Percentiles rank a stretch among this genome's conserved stretches.
These are phyloP conservation scores for Gymnopithys bicolor DNA, from an alignment of 2,797 vertebrate species.

Conservation along the genomic window DNA sequence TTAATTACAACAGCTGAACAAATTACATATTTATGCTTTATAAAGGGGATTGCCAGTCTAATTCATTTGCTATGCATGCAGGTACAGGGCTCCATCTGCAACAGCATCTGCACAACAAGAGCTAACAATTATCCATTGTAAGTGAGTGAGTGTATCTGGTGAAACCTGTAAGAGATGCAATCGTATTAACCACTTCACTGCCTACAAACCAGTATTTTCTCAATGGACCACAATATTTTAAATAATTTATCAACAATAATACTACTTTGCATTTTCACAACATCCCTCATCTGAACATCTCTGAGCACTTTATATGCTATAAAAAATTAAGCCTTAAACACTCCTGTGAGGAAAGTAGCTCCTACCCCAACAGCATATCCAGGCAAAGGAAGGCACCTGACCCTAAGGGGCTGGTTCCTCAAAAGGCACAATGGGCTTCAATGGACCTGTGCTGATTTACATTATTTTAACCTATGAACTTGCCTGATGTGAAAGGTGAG, in stretches of 20 bases:
- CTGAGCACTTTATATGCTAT: constrained; percentile 69
- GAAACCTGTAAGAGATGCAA: constrained; percentile 82
- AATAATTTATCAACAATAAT: constrained; percentile 76
- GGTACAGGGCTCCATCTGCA: constrained; percentile 96
- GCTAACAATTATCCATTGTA: constrained; percentile 88
- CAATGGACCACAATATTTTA: constrained; percentile 76
- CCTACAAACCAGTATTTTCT: constrained; percentile 75
- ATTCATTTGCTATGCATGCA: constrained; percentile 95
- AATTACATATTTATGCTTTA: constrained; percentile 99
- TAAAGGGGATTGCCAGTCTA: constrained; percentile 89
- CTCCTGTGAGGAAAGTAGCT: constrained; percentile 53
- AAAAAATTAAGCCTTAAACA: constrained; percentile 71
- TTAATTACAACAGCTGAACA: constrained; percentile 99
- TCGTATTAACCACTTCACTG: constrained; percentile 79
- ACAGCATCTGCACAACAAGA: constrained; percentile 93
- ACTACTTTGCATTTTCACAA: constrained; percentile 73
- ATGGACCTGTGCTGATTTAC: background rate
- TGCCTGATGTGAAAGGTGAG: constrained; percentile 6
- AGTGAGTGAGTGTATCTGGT: constrained; percentile 81
- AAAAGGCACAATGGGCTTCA: background rate
- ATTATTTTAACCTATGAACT: background rate
- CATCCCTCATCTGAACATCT: constrained; percentile 63
- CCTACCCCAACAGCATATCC: background rate
- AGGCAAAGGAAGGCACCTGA: constrained; percentile 17
- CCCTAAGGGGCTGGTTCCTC: background rate